These are phyloP conservation scores for Drosophila sordidapex DNA, from an alignment of 2,888 invertebrate genomes.

Conservation along the genomic window DNA sequence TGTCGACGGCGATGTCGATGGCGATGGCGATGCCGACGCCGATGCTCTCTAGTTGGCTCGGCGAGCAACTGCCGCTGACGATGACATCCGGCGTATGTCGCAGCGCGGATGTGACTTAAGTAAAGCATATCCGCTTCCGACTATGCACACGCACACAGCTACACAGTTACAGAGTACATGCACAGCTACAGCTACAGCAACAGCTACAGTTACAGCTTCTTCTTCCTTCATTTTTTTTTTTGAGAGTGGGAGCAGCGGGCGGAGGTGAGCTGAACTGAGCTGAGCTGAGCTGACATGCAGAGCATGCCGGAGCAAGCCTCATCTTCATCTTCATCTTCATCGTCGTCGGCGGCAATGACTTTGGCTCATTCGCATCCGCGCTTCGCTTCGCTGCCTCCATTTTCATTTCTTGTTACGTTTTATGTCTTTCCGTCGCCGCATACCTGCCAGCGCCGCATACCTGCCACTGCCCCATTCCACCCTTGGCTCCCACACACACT, in stretches of 20 bases:
- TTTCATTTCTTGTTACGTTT: slow-evolving; percentile 79
- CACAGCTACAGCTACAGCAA: slow-evolving; percentile 1
- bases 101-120: slow-evolving; percentile 81
- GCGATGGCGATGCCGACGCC: slow-evolving; percentile 17
- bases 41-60: slow-evolving; percentile 8
- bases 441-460: slow-evolving; percentile 41
- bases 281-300: slow-evolving; percentile 51
- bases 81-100: slow-evolving; percentile 79
- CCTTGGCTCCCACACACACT: background rate
- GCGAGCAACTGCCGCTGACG: slow-evolving; percentile 56
- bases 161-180: slow-evolving; percentile 16
- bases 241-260: background rate
- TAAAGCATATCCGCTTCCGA: slow-evolving; percentile 82
- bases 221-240: background rate
- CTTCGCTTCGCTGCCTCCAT: slow-evolving; percentile 68
- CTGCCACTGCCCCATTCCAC: background rate
- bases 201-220: slow-evolving; percentile 37
- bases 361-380: slow-evolving; percentile 59
- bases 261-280: slow-evolving; percentile 26
- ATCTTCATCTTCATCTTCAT: slow-evolving; percentile 27
- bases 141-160: slow-evolving; percentile 55
- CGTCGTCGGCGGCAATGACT: slow-evolving; percentile 72
- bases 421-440: slow-evolving; percentile 75
- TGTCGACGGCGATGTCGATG: slow-evolving; percentile 18
- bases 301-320: slow-evolving; percentile 24